Conservation (phyloP, 2,888 invertebrate species). For the Hydraecia micacea region DNA sequence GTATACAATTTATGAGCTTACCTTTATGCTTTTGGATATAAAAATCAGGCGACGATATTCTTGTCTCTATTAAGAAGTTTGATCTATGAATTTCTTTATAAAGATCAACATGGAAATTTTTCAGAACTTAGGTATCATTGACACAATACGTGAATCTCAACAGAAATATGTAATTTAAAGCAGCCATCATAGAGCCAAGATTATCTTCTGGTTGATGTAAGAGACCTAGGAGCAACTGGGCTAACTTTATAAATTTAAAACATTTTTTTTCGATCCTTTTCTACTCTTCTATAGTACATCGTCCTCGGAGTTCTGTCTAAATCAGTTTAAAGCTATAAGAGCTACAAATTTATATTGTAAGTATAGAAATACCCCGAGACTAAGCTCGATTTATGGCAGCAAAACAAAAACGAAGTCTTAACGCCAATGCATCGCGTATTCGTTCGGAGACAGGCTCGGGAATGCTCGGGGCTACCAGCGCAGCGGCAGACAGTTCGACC, state of each 20-base stretch:
- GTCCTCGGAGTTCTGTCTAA: neutral
- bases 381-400: conserved; percentile 5
- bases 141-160: neutral
- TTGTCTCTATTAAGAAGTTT: neutral
- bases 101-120: neutral
- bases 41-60: conserved; percentile 3
- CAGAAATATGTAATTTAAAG: neutral
- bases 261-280: neutral
- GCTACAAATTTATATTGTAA: neutral
- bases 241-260: neutral
- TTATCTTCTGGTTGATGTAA: neutral
- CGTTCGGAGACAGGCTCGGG: conserved; percentile 14
- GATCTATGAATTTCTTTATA: too few species aligned
- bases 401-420: conserved; percentile 38
- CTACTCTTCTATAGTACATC: neutral
- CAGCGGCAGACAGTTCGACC: conserved; percentile 38
- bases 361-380: neutral
- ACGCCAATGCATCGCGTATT: conserved; percentile 49
- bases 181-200: too few species aligned
- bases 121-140: neutral
- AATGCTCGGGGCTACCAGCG: conserved; percentile 16
- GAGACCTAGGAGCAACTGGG: neutral
- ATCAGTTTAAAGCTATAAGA: neutral
- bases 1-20: conserved; percentile 3
- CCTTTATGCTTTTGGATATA: conserved; percentile 5